These are phyloP conservation scores for Eristalis arbustorum DNA, from an alignment of 2,888 invertebrate genomes.

Conservation along the genomic window DNA sequence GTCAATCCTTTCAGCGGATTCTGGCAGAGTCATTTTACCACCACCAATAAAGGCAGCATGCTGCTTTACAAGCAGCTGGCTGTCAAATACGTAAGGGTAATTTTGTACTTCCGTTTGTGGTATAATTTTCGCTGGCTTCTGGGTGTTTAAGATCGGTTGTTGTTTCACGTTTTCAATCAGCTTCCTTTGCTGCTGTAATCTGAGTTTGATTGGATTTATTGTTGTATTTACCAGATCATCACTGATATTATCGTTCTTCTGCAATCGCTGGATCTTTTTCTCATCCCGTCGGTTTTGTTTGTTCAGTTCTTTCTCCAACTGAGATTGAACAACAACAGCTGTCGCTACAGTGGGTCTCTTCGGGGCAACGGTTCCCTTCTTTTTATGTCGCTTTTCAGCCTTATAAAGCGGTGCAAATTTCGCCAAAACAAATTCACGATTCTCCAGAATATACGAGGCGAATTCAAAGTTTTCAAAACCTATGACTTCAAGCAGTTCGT, in stretches of 20 bases:
- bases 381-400: constrained; percentile 74
- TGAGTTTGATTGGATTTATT: constrained; percentile 78
- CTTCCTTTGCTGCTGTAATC: constrained; percentile 77
- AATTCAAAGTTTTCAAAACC: constrained; percentile 93
- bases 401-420: constrained; percentile 76
- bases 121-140: constrained; percentile 73
- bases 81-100: constrained; percentile 94
- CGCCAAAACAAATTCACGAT: constrained; percentile 82
- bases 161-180: constrained; percentile 76
- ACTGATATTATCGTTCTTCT: constrained; percentile 73
- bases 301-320: constrained; percentile 88
- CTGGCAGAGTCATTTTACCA: constrained; percentile 89
- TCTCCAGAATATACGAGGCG: constrained; percentile 84
- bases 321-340: constrained; percentile 92
- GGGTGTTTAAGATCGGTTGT: constrained; percentile 75
- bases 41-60: constrained; percentile 88
- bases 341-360: constrained; percentile 85
- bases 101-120: constrained; percentile 82
- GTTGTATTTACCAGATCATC: constrained; percentile 81
- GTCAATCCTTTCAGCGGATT: constrained; percentile 87
- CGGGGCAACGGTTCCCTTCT: constrained; percentile 71
- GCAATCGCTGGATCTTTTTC: constrained; percentile 84
- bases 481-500: constrained; percentile 91
- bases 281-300: constrained; percentile 92
- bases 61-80: constrained; percentile 85